phyloP scores from a whole-genome alignment of 2,113 vertebrate genomes.

The Eretmochelys imbricata region DNA sequence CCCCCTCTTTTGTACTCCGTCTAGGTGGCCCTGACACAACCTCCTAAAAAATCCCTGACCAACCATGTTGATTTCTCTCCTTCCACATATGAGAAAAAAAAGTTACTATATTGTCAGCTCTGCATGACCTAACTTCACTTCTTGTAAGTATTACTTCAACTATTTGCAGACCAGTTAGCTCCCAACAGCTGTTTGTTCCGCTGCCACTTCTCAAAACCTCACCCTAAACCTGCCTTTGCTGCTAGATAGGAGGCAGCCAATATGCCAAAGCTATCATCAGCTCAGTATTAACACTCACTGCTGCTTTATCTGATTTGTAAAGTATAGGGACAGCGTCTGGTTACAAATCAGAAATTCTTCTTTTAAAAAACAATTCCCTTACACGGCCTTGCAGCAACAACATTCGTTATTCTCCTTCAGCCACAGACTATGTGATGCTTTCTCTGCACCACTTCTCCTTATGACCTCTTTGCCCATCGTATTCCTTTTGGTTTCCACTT shows the following conservation, averaged over 20 bases:
- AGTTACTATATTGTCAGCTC: not conserved
- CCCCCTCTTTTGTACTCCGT: not conserved
- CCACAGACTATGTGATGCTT: not conserved
- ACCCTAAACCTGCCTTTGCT: not conserved
- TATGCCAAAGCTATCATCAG: not conserved
- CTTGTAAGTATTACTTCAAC: not conserved
- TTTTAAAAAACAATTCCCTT: not conserved
- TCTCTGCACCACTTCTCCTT: not conserved
- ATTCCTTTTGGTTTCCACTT: not conserved
- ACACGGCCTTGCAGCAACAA: not conserved
- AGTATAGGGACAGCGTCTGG: not conserved
- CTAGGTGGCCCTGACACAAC: not conserved
- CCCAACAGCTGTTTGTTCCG: not conserved
- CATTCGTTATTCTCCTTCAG: not conserved
- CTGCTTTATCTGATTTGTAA: not conserved
- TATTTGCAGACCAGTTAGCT: not conserved
- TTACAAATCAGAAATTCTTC: not conserved
- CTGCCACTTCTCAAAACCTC: not conserved
- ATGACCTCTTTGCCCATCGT: not conserved
- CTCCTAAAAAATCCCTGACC: not conserved
- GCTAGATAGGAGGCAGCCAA: not conserved
- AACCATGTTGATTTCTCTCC: not conserved
- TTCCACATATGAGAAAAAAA: not conserved
- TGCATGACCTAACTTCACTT: not conserved
- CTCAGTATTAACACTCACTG: not conserved